Evolutionary conservation across 2,888 invertebrate genomes (phyloP).

Genomic region (Dorcus hopei): DNA sequence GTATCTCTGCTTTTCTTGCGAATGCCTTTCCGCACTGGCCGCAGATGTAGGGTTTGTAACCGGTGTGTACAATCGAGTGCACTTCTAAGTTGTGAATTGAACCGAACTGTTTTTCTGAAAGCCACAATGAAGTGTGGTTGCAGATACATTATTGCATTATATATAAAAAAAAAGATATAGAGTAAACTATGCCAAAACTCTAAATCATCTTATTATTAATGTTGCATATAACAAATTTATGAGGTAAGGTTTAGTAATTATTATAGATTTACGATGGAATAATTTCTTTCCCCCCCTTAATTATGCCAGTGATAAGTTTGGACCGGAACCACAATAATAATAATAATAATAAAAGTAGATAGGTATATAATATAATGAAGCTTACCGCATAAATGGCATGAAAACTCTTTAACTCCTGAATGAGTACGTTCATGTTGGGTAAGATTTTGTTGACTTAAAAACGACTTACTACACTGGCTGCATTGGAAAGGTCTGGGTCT

Average conservation of each 20-base stretch:
- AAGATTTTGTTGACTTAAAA: conserved; percentile 74
- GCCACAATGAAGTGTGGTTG: background rate
- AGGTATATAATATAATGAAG: conserved; percentile 27
- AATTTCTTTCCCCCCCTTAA: no score
- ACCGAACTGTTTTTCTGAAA: conserved; percentile 68
- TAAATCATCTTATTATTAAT: no score
- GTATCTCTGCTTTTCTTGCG: conserved; percentile 71
- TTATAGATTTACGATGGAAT: no score
- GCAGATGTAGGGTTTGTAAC: conserved; percentile 69
- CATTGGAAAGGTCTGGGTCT: conserved; percentile 71
- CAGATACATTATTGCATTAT: no score
- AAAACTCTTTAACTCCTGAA: conserved; percentile 65
- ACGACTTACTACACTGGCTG: conserved; percentile 65
- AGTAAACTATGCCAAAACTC: background rate
- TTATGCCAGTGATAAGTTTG: no score
- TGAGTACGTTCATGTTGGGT: conserved; percentile 74
- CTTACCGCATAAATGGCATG: conserved; percentile 66
- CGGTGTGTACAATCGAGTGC: conserved; percentile 76
- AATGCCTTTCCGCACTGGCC: conserved; percentile 70
- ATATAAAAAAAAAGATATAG: background rate
- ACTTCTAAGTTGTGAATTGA: conserved; percentile 74
- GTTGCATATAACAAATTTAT: no score
- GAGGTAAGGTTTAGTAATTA: background rate
- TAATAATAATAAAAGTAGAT: background rate
- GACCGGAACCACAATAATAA: no score